These are phyloP conservation scores for Pollicipes pollicipes DNA, from an alignment of 1,140 invertebrate genomes.

Conservation along the genomic window DNA sequence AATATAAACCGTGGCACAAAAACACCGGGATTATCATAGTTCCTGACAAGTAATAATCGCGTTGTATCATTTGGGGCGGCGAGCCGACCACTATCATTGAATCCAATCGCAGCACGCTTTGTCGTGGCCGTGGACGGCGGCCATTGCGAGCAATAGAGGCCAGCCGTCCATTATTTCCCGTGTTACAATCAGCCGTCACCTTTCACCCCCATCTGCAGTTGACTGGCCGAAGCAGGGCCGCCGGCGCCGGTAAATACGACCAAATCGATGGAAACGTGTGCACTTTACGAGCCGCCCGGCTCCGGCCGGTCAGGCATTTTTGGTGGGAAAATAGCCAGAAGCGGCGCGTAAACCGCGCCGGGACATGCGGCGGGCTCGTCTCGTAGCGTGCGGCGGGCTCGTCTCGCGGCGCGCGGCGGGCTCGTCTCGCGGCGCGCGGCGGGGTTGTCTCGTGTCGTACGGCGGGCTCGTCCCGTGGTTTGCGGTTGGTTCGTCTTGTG, in stretches of 20 bases:
- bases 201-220: background rate
- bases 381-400: background rate
- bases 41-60: background rate
- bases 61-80: background rate
- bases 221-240: no score
- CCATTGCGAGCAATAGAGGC: background rate
- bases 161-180: background rate
- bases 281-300: background rate
- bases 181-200: background rate
- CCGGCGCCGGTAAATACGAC: background rate
- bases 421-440: background rate
- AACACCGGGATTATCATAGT: background rate
- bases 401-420: background rate
- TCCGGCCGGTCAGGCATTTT: background rate
- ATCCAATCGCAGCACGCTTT: background rate
- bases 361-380: no score
- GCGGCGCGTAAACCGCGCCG: background rate
- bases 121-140: background rate
- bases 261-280: background rate
- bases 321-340: background rate
- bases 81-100: background rate
- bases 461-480: no score
- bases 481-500: no score
- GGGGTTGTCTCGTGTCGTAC: background rate
- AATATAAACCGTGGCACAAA: background rate